Conservation (phyloP, 2,888 invertebrate genomes). For the Volucella inflata region DNA sequence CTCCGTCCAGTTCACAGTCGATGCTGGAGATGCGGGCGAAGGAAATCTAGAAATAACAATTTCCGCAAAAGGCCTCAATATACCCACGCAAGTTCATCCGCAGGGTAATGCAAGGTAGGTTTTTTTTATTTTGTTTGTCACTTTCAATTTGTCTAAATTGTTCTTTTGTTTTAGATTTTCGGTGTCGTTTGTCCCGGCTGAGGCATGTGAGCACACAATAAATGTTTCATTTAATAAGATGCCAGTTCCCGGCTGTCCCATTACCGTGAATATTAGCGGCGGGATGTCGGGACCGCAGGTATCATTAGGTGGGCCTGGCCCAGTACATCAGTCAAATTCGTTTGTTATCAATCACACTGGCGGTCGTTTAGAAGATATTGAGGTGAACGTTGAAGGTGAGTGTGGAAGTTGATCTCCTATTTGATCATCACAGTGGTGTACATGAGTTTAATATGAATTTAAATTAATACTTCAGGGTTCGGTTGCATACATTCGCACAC, state of each 20-base stretch:
- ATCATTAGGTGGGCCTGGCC: conserved; percentile 89
- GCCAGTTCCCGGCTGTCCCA: conserved; percentile 94
- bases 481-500: conserved; percentile 44
- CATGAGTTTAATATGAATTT: conserved; percentile 49
- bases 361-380: conserved; percentile 95
- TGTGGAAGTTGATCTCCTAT: conserved; percentile 56
- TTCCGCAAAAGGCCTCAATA: conserved; percentile 95
- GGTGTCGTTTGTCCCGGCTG: conserved; percentile 97
- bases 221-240: conserved; percentile 98
- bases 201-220: conserved; percentile 96
- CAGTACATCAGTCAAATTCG: conserved; percentile 88
- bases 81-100: conserved; percentile 97
- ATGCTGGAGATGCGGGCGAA: conserved; percentile 98
- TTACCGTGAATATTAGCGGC: conserved; percentile 90
- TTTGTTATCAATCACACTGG: conserved; percentile 91
- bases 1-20: conserved; percentile 96
- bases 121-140: neutral
- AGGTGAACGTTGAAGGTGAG: conserved; percentile 97
- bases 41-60: conserved; percentile 99
- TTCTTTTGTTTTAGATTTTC: conserved; percentile 88
- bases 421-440: conserved; percentile 65
- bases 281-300: conserved; percentile 88
- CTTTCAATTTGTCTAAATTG: neutral
- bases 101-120: conserved; percentile 89
- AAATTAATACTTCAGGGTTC: conserved; percentile 40